phyloP scores from a whole-genome alignment of 2,797 vertebrate species.

The Allobates femoralis region DNA sequence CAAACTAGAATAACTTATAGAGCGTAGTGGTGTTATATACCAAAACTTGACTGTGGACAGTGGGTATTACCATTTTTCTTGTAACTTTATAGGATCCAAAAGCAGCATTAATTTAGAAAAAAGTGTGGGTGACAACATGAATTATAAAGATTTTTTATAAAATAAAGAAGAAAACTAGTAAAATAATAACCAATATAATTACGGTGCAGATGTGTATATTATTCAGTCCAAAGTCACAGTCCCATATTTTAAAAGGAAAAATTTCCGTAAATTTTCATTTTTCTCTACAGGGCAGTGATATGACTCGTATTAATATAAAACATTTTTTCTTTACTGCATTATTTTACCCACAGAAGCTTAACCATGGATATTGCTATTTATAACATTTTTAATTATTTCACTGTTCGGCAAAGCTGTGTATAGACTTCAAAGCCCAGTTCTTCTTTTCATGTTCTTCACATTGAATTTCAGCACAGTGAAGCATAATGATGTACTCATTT shows the following conservation, averaged over 20 bases:
- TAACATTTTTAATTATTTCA: constrained; percentile 51
- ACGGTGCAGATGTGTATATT: background rate
- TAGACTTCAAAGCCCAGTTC: constrained; percentile 52
- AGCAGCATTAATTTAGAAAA: no score
- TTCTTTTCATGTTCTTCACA: constrained; percentile 51
- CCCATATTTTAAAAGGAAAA: background rate
- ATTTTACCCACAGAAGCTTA: constrained; percentile 29
- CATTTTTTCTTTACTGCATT: constrained; percentile 17
- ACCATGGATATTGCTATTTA: constrained; percentile 35
- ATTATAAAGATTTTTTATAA: no score
- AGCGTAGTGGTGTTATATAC: no score
- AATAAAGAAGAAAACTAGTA: background rate
- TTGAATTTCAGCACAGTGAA: constrained; percentile 45
- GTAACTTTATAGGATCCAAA: no score
- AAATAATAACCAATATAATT: background rate
- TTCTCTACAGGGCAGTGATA: background rate
- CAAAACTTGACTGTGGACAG: no score
- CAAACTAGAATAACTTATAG: no score
- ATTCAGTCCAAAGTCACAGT: background rate
- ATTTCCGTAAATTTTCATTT: background rate
- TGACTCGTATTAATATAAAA: background rate
- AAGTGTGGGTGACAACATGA: no score
- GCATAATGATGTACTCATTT: constrained; percentile 60
- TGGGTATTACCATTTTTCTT: no score
- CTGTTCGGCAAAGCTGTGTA: constrained; percentile 39